Conservation (phyloP, 2,888 invertebrate genomes). For the Alcis repandata region DNA sequence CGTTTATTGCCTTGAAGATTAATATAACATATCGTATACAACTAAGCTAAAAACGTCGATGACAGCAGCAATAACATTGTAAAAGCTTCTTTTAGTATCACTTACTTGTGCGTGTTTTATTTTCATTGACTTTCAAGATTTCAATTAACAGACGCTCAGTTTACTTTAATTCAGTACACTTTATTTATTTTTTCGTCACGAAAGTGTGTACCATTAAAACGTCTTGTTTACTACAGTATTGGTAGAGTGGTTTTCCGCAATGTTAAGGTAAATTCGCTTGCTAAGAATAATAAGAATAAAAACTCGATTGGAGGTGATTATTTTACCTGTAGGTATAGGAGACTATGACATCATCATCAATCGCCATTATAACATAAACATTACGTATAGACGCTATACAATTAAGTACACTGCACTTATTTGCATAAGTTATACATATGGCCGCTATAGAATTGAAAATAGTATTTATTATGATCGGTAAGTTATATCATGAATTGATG, state of each 20-base stretch:
- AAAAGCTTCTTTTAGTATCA: too few relatives aligned
- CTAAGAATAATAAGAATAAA: not conserved
- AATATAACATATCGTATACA: too few relatives aligned
- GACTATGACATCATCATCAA: not conserved
- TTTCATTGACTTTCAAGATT: not conserved
- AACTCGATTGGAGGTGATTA: not conserved
- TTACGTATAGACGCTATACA: not conserved
- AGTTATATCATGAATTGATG: not conserved
- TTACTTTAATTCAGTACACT: too few relatives aligned
- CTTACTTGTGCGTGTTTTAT: too few relatives aligned
- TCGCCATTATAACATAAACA: not conserved
- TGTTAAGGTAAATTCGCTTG: not conserved
- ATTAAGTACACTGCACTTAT: not conserved
- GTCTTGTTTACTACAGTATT: not conserved
- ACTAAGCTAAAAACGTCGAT: too few relatives aligned
- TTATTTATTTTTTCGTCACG: not conserved
- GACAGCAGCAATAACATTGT: too few relatives aligned
- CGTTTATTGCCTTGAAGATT: conserved; percentile 4
- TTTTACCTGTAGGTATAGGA: not conserved
- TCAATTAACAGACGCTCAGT: not conserved
- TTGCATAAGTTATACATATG: not conserved
- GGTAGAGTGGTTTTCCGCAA: not conserved
- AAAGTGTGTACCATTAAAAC: conserved; percentile 4
- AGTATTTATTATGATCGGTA: too few relatives aligned
- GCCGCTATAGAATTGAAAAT: not conserved